Base-by-base conservation (phyloP, 2,797 vertebrate species). In the Enteromius viviparus region DNA sequence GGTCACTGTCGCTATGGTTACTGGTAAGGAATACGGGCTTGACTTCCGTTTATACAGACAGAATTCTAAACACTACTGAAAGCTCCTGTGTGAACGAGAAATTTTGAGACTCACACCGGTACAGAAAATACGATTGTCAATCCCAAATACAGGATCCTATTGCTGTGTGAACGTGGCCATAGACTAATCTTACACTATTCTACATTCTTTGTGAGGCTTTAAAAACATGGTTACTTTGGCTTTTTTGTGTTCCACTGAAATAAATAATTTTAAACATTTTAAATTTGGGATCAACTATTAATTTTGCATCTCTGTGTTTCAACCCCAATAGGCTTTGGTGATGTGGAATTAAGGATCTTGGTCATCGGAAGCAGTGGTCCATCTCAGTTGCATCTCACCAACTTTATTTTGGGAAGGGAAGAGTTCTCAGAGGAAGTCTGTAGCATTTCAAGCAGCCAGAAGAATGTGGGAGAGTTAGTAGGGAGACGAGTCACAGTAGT, bases 301-400 rank as follows among this genome's bases (percentile, higher is more conserved):
- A 6, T 19, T 68, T 11, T 42, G 19, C 4, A 37, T 75, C 3
- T 9, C 4, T 14, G 42, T 62, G 9, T 77, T 65, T n/a, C 65
- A n/a, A 42, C 53, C 37, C 76, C 21, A 17, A 64, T 45, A 94
- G 94, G 85, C 42, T 83, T 88, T 76, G 34, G 53, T 32, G 65
- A 89, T 8, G 85, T 77, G n/a, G 93, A 94, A 65, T 68, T 95
- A 83, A 92, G 94, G 83, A 88, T 94, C 1, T 86, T 94, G 89
- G 91, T 95, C 81, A 89, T 95, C 0, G 93, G 94, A 0, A 94
- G 91, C 90, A 94, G 90, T 65, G 93, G 92, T 65, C 84, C 89
- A 21, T 89, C 92, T 23, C 94, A 94, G 89, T 94, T 94, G 72
- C 89, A 83, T 1, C 87, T 94, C 32, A 93, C 91, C 79, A 95